Conservation (phyloP, 2,888 invertebrate species). For the Agrochola lota region DNA sequence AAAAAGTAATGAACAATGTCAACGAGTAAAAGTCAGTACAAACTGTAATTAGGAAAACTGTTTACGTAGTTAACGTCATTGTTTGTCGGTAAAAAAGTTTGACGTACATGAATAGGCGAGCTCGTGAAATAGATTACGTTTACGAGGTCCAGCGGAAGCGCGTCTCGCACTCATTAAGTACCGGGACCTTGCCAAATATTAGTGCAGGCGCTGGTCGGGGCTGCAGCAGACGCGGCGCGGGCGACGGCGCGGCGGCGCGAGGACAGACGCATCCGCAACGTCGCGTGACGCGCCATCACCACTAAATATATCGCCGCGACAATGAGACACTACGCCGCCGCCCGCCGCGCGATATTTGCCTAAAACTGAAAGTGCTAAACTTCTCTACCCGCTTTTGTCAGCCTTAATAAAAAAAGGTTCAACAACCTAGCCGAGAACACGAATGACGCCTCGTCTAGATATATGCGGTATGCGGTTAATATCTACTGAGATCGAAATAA, state of each 20-base stretch:
- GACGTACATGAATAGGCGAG: constrained; percentile 54
- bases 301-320: constrained; percentile 83
- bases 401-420: constrained; percentile 85
- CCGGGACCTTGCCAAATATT: constrained; percentile 70
- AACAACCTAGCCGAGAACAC: constrained; percentile 84
- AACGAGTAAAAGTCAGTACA: constrained; percentile 23
- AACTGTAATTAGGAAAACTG: constrained; percentile 34
- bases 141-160: constrained; percentile 70
- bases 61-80: constrained; percentile 31
- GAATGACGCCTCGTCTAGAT: constrained; percentile 86
- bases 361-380: constrained; percentile 77
- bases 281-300: constrained; percentile 75
- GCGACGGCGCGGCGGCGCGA: constrained; percentile 56
- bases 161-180: constrained; percentile 63
- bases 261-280: constrained; percentile 84
- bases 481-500: constrained; percentile 89
- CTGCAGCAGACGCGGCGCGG: constrained; percentile 56
- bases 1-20: constrained; percentile 12
- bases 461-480: constrained; percentile 88
- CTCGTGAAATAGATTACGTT: constrained; percentile 57
- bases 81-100: constrained; percentile 36
- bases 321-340: constrained; percentile 83
- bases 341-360: constrained; percentile 70
- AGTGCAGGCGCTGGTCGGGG: constrained; percentile 63
- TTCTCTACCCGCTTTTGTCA: constrained; percentile 74